phyloP scores from a whole-genome alignment of 92 coral and sea anemone species.

The Hydrozoanthus gracilis region DNA sequence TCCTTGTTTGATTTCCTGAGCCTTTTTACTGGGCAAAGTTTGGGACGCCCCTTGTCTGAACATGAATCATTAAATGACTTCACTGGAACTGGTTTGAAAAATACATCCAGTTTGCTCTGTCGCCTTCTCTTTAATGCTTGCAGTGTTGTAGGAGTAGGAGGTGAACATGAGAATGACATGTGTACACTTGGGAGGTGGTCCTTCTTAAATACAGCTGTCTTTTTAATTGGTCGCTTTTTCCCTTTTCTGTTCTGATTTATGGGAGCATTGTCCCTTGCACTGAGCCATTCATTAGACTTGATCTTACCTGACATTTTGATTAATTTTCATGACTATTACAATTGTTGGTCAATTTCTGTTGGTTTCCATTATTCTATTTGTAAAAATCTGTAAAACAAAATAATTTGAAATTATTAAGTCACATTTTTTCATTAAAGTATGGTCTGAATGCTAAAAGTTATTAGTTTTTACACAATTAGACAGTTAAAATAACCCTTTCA shows the following conservation, averaged over 20 bases:
- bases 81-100: conserved; percentile 46
- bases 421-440: too few species aligned
- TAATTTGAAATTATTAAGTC: too few species aligned
- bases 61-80: background rate
- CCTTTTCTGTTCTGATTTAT: conserved; percentile 32
- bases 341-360: background rate
- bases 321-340: background rate
- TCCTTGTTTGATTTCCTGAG: background rate
- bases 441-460: too few species aligned
- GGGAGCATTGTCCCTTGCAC: conserved; percentile 62
- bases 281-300: conserved; percentile 89
- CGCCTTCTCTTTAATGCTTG: conserved; percentile 62
- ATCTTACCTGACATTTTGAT: conserved; percentile 67
- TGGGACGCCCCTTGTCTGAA: background rate
- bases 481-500: too few species aligned
- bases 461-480: too few species aligned
- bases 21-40: background rate
- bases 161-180: conserved; percentile 59
- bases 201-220: conserved; percentile 29
- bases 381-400: background rate
- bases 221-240: conserved; percentile 22
- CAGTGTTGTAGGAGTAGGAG: conserved; percentile 65
- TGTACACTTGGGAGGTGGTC: conserved; percentile 48
- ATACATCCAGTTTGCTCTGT: conserved; percentile 72
- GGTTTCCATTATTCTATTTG: background rate